Conservation (phyloP, 2,888 invertebrate species). For the Trachelus tabidus region DNA sequence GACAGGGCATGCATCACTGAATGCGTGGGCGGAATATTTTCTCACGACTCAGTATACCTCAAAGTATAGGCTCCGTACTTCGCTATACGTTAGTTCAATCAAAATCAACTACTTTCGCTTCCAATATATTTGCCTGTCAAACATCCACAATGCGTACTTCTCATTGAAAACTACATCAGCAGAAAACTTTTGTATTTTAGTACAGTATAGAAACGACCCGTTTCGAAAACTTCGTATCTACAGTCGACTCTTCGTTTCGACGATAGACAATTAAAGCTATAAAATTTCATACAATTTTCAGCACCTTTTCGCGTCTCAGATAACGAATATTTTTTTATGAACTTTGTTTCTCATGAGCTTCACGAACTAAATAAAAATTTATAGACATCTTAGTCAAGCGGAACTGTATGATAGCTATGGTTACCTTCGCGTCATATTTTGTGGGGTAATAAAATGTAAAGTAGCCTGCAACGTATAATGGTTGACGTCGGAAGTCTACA, state of each 20-base stretch:
- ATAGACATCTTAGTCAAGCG: background rate
- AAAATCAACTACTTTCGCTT: background rate
- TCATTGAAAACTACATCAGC: background rate
- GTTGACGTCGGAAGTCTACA: background rate
- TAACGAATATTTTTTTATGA: background rate
- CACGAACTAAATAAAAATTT: background rate
- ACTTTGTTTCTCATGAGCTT: background rate
- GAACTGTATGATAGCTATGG: background rate
- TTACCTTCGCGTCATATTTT: background rate
- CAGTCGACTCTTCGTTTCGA: background rate
- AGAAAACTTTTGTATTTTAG: background rate
- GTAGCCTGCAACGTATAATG: background rate
- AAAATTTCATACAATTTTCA: too few relatives aligned
- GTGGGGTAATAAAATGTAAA: background rate
- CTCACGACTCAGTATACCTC: background rate
- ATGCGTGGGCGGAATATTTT: background rate
- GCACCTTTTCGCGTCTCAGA: background rate
- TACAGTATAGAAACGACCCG: too few relatives aligned
- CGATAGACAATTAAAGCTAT: too few relatives aligned
- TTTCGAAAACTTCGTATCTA: background rate
- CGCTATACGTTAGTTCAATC: too few relatives aligned
- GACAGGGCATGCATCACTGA: too few relatives aligned
- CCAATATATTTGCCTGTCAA: background rate
- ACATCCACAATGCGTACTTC: too few relatives aligned
- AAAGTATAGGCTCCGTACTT: background rate